phyloP scores from a whole-genome alignment of 2,113 vertebrate genomes.

The Arvicanthis niloticus region DNA sequence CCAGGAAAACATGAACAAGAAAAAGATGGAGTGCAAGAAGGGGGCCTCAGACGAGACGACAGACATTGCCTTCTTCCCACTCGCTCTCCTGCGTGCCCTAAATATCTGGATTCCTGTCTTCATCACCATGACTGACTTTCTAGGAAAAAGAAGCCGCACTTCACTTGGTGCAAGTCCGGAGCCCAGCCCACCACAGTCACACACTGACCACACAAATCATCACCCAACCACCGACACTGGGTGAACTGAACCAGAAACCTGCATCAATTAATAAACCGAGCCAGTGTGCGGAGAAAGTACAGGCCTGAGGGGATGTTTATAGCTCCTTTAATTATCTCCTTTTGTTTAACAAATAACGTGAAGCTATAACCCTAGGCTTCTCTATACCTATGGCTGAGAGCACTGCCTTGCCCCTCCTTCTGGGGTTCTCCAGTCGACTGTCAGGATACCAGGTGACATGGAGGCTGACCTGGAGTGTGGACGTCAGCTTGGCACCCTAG shows the following conservation, averaged over 20 bases:
- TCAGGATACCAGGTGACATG: background rate
- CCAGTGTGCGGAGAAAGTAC: conserved; percentile 73
- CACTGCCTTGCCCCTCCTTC: conserved; percentile 7
- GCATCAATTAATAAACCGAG: conserved; percentile 73
- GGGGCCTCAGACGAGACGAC: conserved; percentile 46
- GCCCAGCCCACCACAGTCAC: conserved; percentile 75
- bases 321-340: conserved; percentile 71
- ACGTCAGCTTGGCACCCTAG: background rate
- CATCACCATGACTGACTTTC: conserved; percentile 54
- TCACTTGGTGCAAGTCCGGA: too few species aligned
- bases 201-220: conserved; percentile 80
- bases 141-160: conserved; percentile 69
- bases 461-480: fast-evolving
- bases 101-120: conserved; percentile 60
- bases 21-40: conserved; percentile 32
- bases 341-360: conserved; percentile 75
- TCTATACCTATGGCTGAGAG: conserved; percentile 36
- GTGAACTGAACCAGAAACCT: conserved; percentile 83
- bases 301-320: conserved; percentile 70
- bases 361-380: conserved; percentile 44
- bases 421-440: conserved; percentile 53
- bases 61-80: conserved; percentile 59
- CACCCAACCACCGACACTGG: conserved; percentile 61
- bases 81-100: conserved; percentile 68
- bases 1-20: conserved; percentile 75